Percentiles rank a stretch among this genome's conserved stretches.
Conservation (phyloP, 1,140 invertebrate genomes). For the Nylanderia fulva region DNA sequence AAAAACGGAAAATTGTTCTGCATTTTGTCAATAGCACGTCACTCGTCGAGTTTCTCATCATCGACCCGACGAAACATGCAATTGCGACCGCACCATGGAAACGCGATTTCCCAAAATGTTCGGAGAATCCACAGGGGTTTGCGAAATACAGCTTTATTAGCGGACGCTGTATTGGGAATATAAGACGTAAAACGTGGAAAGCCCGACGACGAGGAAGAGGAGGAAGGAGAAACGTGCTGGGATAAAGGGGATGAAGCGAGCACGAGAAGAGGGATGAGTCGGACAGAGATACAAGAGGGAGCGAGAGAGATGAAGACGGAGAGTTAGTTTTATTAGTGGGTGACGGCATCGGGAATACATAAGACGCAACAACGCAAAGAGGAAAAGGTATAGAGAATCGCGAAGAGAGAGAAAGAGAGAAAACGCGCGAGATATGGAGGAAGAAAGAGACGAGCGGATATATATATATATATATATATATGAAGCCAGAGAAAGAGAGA, state of each 20-base stretch:
- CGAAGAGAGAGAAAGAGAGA: background rate
- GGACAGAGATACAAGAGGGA: slow-evolving; percentile 47
- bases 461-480: too few species aligned
- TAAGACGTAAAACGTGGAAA: slow-evolving; percentile 63
- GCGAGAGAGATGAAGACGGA: slow-evolving; percentile 57
- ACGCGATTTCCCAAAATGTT: slow-evolving; percentile 45
- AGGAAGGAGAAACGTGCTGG: background rate
- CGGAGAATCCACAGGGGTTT: slow-evolving; percentile 21
- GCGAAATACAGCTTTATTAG: slow-evolving; percentile 66
- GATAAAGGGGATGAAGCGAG: slow-evolving; percentile 7
- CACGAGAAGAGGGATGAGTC: background rate
- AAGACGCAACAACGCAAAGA: slow-evolving; percentile 57
- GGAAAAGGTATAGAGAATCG: slow-evolving; percentile 4
- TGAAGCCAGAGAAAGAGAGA: slow-evolving; percentile 20
- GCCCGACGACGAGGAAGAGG: slow-evolving; percentile 19
- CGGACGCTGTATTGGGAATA: slow-evolving; percentile 76
- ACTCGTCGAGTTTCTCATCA: slow-evolving; percentile 16
- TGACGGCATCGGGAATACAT: slow-evolving; percentile 49
- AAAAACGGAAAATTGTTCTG: slow-evolving; percentile 12
- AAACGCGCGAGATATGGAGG: background rate
- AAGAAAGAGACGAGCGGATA: too few species aligned
- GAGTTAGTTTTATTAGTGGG: slow-evolving; percentile 49
- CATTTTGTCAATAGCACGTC: background rate
- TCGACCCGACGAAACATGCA: slow-evolving; percentile 25
- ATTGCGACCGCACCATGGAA: slow-evolving; percentile 25